Base-by-base conservation (phyloP, 2,888 invertebrate genomes). In the Drosophila histrio region DNA sequence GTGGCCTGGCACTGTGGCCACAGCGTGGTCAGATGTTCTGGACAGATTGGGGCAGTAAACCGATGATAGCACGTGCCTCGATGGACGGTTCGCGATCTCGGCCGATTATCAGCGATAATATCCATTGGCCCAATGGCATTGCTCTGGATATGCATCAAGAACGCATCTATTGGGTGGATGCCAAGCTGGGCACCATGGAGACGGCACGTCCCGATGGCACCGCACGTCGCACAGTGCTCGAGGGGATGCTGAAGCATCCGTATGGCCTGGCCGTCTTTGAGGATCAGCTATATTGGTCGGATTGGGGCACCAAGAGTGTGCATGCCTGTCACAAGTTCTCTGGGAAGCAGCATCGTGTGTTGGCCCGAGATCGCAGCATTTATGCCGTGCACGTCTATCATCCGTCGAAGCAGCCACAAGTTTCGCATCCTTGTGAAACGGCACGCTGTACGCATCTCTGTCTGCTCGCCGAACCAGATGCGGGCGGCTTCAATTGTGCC, bases 101-200 rank as follows among this genome's bases (percentile, higher is more conserved):
- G 3, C 89, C 93, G 0, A 93, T 98, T 53, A 93, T 97, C 0
- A 92, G 93, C 0, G 91, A 93, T 0, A 92, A 96, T 67, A 93
- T 95, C 21, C 91, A 92, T 19, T 97, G 96, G 95, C 97, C 98
- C 0, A 97, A 97, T 79, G 97, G 97, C 0, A 92, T 99, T 15
- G 94, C 97, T 0, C 90, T 98, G 38, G 99, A 99, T 91, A 94
- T 94, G 80, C 94, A 95, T 2, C 95, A 94, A 75, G 92, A 94
- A 38, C 93, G 97, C 8, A 91, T 99, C 4, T 99, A 98, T 91
- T 99, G 96, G 96, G 95, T 96, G 2, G 98, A 99, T 91, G 95
- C 95, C 8, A 95, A 95, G 87, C 87, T 94, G 32, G 93, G 93
- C 78, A 94, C 93, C 0, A 93, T 97, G 43, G 95, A 96, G 90